Evolutionary conservation across 2,113 vertebrate genomes (phyloP).

Genomic region (Vidua macroura): DNA sequence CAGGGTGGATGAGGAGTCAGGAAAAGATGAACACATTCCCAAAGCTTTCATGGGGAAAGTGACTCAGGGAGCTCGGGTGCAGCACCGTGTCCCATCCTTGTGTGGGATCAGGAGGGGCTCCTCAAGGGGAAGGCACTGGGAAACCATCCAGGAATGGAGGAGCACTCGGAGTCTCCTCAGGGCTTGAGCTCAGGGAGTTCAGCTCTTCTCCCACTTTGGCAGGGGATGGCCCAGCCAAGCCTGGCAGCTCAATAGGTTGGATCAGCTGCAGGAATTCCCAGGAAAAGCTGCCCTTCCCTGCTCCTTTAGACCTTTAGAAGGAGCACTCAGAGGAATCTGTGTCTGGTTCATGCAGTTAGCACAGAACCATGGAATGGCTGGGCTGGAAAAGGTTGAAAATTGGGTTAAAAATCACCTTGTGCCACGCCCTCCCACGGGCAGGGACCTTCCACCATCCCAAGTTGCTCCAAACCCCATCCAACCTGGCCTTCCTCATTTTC

Average conservation of each 20-base stretch:
- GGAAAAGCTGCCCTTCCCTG: background rate
- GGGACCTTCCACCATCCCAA: background rate
- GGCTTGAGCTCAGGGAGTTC: background rate
- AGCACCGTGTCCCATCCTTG: rapidly evolving
- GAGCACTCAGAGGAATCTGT: background rate
- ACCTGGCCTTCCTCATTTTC: background rate
- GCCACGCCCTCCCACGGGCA: background rate
- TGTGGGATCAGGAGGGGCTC: background rate
- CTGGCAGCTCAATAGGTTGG: too few species aligned
- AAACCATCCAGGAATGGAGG: background rate
- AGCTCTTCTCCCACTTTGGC: background rate
- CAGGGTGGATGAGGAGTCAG: rapidly evolving
- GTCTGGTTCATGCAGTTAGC: rapidly evolving
- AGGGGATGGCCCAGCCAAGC: background rate
- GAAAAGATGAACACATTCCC: rapidly evolving
- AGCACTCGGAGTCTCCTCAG: rapidly evolving
- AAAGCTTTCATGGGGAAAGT: rapidly evolving
- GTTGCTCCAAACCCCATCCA: background rate
- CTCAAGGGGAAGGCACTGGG: rapidly evolving
- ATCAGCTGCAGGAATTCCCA: background rate
- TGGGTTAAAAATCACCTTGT: background rate
- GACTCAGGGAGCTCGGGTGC: rapidly evolving
- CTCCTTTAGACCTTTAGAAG: background rate
- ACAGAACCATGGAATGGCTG: background rate
- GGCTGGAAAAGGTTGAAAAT: background rate